A percentile compares a stretch with the other conserved stretches of the same genome.
phyloP scores from a whole-genome alignment of 2,113 vertebrate species.

The Garra rufa region DNA sequence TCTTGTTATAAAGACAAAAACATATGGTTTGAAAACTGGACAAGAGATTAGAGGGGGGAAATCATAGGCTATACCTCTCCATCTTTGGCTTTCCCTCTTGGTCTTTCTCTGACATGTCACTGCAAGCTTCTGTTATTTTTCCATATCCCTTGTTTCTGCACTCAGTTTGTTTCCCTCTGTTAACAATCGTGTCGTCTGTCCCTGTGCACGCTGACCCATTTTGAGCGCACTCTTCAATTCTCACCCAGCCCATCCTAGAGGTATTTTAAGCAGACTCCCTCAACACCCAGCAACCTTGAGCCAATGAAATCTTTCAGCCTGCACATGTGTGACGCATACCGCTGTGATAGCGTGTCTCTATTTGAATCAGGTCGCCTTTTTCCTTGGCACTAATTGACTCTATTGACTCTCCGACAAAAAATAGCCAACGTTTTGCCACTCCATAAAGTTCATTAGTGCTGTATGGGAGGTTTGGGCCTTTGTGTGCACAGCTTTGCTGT shows the following conservation, averaged over 20 bases:
- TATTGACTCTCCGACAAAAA: background rate
- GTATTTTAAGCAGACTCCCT: conserved; percentile 55
- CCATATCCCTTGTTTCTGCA: background rate
- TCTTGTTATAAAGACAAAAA: background rate
- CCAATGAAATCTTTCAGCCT: conserved; percentile 36
- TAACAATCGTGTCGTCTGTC: conserved; percentile 25
- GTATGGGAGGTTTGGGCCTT: background rate
- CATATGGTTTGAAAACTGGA: conserved; percentile 7
- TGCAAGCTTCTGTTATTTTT: background rate
- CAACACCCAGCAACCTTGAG: conserved; percentile 49
- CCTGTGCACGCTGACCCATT: conserved; percentile 54
- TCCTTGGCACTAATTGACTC: conserved; percentile 27
- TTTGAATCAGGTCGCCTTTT: conserved; percentile 30
- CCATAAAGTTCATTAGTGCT: conserved; percentile 13
- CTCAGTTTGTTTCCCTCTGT: background rate
- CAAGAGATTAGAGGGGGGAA: background rate
- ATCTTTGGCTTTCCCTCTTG: background rate
- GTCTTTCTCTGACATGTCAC: background rate
- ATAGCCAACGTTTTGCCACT: background rate
- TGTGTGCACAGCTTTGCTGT: background rate
- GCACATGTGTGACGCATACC: conserved; percentile 11
- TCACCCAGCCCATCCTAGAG: conserved; percentile 32
- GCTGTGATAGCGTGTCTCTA: conserved; percentile 5
- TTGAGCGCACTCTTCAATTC: conserved; percentile 26
- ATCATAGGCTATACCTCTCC: background rate